Conservation (phyloP, 2,113 vertebrate genomes). For the Nycticorax nycticorax region DNA sequence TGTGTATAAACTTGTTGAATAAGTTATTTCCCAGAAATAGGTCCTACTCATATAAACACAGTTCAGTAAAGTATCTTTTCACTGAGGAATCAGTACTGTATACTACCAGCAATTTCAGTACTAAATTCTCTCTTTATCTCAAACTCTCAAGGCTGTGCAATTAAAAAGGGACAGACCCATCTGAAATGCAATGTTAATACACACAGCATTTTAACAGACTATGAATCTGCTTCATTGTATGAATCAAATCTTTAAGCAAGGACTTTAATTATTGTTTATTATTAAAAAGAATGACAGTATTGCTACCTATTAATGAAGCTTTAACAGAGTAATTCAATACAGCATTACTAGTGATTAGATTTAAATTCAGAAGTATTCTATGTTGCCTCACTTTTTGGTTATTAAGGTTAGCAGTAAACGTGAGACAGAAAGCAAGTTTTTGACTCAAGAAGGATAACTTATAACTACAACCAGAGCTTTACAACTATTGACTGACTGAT, state of each 20-base stretch:
- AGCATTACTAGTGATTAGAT: background rate
- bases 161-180: background rate
- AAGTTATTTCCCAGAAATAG: background rate
- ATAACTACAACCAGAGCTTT: background rate
- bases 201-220: background rate
- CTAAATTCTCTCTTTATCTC: background rate
- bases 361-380: background rate
- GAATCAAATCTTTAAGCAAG: constrained; percentile 22
- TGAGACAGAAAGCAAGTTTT: background rate
- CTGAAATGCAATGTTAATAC: background rate
- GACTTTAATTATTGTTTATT: background rate
- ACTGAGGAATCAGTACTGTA: background rate
- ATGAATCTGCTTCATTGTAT: background rate
- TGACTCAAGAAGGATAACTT: background rate
- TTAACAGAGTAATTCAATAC: background rate
- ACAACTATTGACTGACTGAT: background rate
- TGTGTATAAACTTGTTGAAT: background rate
- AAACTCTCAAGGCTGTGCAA: background rate
- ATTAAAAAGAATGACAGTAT: background rate
- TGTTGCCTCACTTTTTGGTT: background rate
- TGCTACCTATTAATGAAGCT: background rate
- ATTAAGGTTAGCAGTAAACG: background rate
- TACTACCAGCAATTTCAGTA: background rate
- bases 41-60: background rate
- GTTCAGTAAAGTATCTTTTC: background rate